Evolutionary conservation across 2,113 vertebrate species (phyloP), one percentile per base, ranked within the genome.

Genomic region (Piprites chloris): DNA sequence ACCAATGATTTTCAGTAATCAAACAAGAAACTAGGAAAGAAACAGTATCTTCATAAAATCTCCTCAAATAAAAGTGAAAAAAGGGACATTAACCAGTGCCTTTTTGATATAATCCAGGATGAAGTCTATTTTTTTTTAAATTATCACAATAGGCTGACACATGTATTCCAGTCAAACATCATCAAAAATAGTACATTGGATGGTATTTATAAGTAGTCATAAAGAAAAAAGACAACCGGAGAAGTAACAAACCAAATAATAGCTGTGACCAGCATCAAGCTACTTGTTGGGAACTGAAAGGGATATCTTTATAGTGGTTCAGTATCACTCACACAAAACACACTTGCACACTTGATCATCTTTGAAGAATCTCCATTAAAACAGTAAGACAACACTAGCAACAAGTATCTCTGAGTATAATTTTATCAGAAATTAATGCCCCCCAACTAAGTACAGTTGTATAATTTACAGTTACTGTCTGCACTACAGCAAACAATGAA

Each of bases 111-210:
- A 71, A 77, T 14, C 6, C n/a, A 81, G 10, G 4, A 65, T 39
- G 13, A 91, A 84, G 42, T 7, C 30, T 50, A 24, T 46, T 76
- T 32, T 55, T 80, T 44, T 35, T 33, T 75, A 78, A 74, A 12
- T 1, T 37, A 68, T 12, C 0, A 5, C 2, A 2, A 35, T 4
- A 30, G 37, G 63, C 27, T 28, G 9, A 79, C 33, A 39, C 3
- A 23, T 14, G 11, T 21, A 58, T 47, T 82, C 28, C 42, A 87
- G 52, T 41, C 56, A 79, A 71, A 55, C 3, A 58, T 28, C 14
- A 44, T 58, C 18, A 75, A 61, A 85, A 84, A 27, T 1, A 65
- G 4, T 35, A 58, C 5, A 47, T 1, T 23, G 19, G 85, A 71
- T 24, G 5, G 15, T 12, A 65, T 73, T 65, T 74, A 65, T 68